These are phyloP conservation scores for Argyresthia goedartella DNA, from an alignment of 2,888 invertebrate species.

Conservation along the genomic window DNA sequence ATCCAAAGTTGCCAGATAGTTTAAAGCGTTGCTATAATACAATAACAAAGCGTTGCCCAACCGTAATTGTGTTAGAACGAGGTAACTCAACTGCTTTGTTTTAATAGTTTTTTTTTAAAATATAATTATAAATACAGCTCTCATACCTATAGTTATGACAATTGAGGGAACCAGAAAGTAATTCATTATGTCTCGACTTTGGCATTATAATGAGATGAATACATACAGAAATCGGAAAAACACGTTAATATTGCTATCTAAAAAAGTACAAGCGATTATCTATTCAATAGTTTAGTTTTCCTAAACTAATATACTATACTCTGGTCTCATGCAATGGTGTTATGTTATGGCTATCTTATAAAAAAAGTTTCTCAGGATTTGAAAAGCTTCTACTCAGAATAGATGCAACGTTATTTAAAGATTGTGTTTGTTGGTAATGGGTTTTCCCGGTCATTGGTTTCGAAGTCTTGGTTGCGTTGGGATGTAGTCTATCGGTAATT, in stretches of 20 bases:
- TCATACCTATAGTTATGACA: slow-evolving; percentile 53
- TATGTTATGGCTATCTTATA: slow-evolving; percentile 1
- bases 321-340: slow-evolving; percentile 14
- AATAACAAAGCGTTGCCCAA: slow-evolving; percentile 53
- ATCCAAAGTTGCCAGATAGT: slow-evolving; percentile 17
- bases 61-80: slow-evolving; percentile 54
- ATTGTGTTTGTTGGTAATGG: not conserved
- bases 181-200: slow-evolving; percentile 51
- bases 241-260: slow-evolving; percentile 31
- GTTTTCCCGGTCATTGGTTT: not conserved
- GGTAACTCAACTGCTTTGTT: slow-evolving; percentile 42
- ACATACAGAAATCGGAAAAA: slow-evolving; percentile 22
- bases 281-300: slow-evolving; percentile 9
- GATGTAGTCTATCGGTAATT: not conserved
- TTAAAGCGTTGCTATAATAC: slow-evolving; percentile 9
- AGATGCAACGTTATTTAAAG: not conserved
- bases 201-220: slow-evolving; percentile 41
- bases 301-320: slow-evolving; percentile 22
- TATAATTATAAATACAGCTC: slow-evolving; percentile 49
- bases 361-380: slow-evolving; percentile 2
- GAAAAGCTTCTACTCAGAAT: slow-evolving; percentile 1
- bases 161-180: slow-evolving; percentile 50
- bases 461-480: not conserved
- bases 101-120: slow-evolving; percentile 44
- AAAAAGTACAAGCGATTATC: not conserved